Evolutionary conservation across 2,888 invertebrate species (phyloP).

Genomic region (Biston stratarius): DNA sequence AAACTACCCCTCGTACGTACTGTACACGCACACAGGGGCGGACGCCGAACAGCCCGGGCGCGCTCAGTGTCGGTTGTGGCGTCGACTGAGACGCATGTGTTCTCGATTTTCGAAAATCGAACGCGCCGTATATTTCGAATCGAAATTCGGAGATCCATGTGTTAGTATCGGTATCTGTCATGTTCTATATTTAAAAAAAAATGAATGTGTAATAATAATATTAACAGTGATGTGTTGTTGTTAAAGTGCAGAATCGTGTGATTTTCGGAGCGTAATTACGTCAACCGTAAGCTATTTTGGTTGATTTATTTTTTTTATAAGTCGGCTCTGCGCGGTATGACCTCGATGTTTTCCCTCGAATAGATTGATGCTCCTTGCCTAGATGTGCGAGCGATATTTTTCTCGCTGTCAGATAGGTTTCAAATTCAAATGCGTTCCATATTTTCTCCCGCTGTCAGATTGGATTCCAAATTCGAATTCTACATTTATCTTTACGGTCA

Average conservation of each 20-base stretch:
- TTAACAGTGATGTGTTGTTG: conserved; percentile 37
- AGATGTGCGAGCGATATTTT: conserved; percentile 29
- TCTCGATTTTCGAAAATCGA: conserved; percentile 11
- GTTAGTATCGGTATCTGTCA: conserved; percentile 16
- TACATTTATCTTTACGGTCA: background rate
- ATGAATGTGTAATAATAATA: conserved; percentile 21
- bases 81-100: conserved; percentile 53
- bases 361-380: conserved; percentile 35
- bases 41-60: conserved; percentile 56
- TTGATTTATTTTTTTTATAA: conserved; percentile 37
- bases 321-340: conserved; percentile 26
- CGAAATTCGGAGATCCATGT: conserved; percentile 26
- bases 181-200: conserved; percentile 15
- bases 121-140: conserved; percentile 39
- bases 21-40: conserved; percentile 45
- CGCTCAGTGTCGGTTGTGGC: conserved; percentile 60
- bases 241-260: conserved; percentile 36
- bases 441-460: conserved; percentile 29
- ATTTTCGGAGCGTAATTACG: conserved; percentile 43
- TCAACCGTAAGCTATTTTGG: conserved; percentile 45
- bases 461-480: conserved; percentile 21
- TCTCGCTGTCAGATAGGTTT: conserved; percentile 25
- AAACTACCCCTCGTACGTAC: conserved; percentile 57
- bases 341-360: conserved; percentile 39
- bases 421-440: conserved; percentile 25